A percentile compares a stretch with the other conserved stretches of the same genome.
Evolutionary conservation across 1,140 invertebrate genomes (phyloP).

Genomic region (Campoletis sonorensis): DNA sequence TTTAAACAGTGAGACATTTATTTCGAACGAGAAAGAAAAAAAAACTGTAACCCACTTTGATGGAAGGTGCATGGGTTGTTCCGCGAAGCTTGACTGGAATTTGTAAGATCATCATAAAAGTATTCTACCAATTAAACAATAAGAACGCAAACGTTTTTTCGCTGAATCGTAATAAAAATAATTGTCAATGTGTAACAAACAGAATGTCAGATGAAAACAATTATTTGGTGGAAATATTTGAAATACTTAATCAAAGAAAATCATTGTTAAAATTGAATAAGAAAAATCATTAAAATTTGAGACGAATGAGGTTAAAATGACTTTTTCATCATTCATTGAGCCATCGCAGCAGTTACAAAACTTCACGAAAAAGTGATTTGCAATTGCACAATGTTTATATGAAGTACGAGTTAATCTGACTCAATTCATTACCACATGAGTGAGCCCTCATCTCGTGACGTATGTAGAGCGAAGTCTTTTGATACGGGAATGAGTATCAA

Average conservation of each 20-base stretch:
- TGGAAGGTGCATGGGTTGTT: constrained; percentile 15
- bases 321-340: too few species aligned
- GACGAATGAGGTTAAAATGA: too few species aligned
- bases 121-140: constrained; percentile 47
- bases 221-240: too few species aligned
- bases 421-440: not conserved
- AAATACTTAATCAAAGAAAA: too few species aligned
- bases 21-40: constrained; percentile 57
- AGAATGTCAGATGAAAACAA: too few species aligned
- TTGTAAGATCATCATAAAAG: constrained; percentile 39
- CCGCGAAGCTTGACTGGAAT: constrained; percentile 54
- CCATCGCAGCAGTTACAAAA: too few species aligned
- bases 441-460: not conserved
- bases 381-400: too few species aligned
- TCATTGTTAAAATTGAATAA: too few species aligned
- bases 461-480: not conserved
- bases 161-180: constrained; percentile 43
- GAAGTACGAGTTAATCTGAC: not conserved
- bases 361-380: too few species aligned
- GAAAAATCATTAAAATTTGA: too few species aligned
- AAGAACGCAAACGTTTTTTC: constrained; percentile 54
- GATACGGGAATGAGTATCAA: not conserved
- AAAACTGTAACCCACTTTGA: constrained; percentile 60
- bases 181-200: too few species aligned
- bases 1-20: constrained; percentile 53